Evolutionary conservation across 2,797 vertebrate genomes (phyloP).

Genomic region (Enteromius mattozi): DNA sequence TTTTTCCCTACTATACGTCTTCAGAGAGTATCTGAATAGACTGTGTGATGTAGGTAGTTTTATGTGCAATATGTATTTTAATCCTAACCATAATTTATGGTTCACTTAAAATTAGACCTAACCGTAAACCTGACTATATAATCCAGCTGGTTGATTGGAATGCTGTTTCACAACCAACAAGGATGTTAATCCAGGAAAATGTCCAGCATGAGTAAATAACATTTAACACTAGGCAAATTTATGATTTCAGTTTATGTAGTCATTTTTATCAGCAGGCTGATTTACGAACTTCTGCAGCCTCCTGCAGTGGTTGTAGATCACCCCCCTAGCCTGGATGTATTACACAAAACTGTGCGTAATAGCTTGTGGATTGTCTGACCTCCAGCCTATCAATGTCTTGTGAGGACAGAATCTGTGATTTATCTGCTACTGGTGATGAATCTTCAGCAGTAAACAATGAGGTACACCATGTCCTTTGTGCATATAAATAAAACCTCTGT

Average conservation of each 20-base stretch:
- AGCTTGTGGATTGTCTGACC: conserved; percentile 23
- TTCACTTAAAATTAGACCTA: background rate
- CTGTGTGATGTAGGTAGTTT: background rate
- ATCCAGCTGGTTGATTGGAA: background rate
- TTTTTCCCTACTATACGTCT: too few relatives aligned
- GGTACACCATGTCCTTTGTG: conserved; percentile 19
- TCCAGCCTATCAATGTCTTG: conserved; percentile 25
- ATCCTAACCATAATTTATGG: background rate
- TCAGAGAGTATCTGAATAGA: background rate
- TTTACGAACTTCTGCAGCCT: conserved; percentile 19
- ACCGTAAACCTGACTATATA: background rate
- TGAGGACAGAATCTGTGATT: background rate
- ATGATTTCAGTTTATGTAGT: conserved; percentile 13
- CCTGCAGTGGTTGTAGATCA: conserved; percentile 29
- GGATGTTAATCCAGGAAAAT: background rate
- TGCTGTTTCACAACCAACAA: background rate
- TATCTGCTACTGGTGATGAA: conserved; percentile 14
- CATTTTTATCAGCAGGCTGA: conserved; percentile 41
- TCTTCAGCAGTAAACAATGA: conserved; percentile 25
- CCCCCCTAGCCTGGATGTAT: conserved; percentile 19
- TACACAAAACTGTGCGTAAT: conserved; percentile 17
- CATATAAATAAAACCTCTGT: conserved; percentile 18
- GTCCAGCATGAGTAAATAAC: background rate
- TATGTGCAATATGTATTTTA: background rate
- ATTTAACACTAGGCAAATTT: conserved; percentile 15